Evolutionary conservation across 2,797 vertebrate species (phyloP).

Genomic region (Thalassophryne amazonica): DNA sequence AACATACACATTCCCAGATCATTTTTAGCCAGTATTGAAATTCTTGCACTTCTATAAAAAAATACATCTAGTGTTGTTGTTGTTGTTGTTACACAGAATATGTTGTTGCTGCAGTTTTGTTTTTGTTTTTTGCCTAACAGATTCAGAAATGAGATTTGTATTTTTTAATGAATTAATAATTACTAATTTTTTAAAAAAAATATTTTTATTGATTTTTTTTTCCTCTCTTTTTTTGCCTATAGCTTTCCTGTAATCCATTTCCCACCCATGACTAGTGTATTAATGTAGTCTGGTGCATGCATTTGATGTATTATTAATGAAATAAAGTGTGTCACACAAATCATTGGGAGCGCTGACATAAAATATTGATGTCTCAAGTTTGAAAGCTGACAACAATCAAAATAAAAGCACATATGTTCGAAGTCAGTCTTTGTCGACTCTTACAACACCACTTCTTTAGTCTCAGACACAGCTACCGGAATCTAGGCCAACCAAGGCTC

Average conservation of each 20-base stretch:
- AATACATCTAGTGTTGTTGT: background rate
- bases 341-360: conserved; percentile 49
- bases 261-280: conserved; percentile 18
- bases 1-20: background rate
- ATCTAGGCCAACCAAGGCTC: conserved; percentile 78
- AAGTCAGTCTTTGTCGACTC: conserved; percentile 29
- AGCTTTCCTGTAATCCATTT: conserved; percentile 13
- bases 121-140: conserved; percentile 8
- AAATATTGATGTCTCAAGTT: conserved; percentile 70
- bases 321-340: conserved; percentile 73
- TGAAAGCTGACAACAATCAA: conserved; percentile 53
- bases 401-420: conserved; percentile 46
- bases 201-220: too few relatives aligned
- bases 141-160: conserved; percentile 1
- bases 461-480: conserved; percentile 50
- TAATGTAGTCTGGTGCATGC: conserved; percentile 29
- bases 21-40: background rate
- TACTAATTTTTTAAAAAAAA: too few relatives aligned
- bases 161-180: too few relatives aligned
- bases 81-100: too few relatives aligned
- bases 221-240: too few relatives aligned
- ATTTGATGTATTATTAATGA: conserved; percentile 77
- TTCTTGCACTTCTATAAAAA: background rate
- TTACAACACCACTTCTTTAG: conserved; percentile 52
- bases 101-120: too few relatives aligned